A percentile compares a stretch with the other conserved stretches of the same genome.
Evolutionary conservation across 2,113 vertebrate species (phyloP).

Genomic region (Connochaetes taurinus): DNA sequence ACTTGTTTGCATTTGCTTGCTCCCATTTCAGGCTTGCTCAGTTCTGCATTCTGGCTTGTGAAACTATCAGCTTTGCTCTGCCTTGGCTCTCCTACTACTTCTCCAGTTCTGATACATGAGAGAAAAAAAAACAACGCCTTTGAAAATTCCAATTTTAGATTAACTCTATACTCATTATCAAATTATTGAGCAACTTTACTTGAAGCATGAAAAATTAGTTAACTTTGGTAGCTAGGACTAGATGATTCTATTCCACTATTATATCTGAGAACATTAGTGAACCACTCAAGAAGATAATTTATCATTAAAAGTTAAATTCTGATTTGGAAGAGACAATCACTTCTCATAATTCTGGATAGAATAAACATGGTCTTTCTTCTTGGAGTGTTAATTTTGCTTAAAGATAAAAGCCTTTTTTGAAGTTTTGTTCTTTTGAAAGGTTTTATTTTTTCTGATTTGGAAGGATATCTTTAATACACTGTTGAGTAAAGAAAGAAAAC

Average conservation of each 20-base stretch:
- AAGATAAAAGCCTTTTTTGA: neutral
- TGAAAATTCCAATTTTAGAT: constrained; percentile 1
- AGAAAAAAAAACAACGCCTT: neutral
- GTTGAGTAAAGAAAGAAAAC: neutral
- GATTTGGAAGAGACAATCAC: constrained; percentile 15
- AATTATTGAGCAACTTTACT: constrained; percentile 20
- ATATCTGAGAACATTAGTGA: neutral
- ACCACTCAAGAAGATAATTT: neutral
- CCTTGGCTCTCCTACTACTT: neutral
- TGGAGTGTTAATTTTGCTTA: neutral
- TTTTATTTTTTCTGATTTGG: neutral
- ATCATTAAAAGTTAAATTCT: neutral
- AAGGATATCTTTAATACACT: neutral
- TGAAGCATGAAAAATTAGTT: constrained; percentile 3
- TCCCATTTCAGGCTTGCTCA: neutral
- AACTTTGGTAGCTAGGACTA: neutral
- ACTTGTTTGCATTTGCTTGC: neutral
- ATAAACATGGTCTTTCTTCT: neutral
- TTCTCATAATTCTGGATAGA: neutral
- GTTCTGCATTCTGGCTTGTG: neutral
- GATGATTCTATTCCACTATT: neutral
- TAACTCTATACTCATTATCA: neutral
- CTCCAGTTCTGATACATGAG: neutral
- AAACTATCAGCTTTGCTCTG: neutral
- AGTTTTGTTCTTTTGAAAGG: neutral